Base-by-base conservation (phyloP, 2,888 invertebrate species). In the Syrista parreyssii region DNA sequence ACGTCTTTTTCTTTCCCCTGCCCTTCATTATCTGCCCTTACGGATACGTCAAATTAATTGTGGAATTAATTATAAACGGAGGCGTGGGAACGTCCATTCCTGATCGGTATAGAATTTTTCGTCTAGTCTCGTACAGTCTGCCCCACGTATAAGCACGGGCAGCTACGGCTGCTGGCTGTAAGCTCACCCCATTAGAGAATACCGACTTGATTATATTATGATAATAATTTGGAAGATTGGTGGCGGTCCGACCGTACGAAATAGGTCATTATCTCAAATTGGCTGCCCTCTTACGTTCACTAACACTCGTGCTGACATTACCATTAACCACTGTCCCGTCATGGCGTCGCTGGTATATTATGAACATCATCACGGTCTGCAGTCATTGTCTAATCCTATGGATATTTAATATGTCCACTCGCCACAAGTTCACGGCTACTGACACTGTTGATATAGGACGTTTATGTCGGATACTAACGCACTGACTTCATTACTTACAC, bases 241-340 rank as follows among this genome's bases (percentile, higher is more conserved):
- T 68, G 73, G 32, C 34, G 68, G 75, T n/a, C 31, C 35, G 30
- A 34, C 30, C 34, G 68, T 75, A 71, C 77, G 76, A 82, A 85
- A 84, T 83, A 80, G 82, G 84, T 83, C 81, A 83, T 84, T 84
- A 84, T 82, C 81, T 81, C 76, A 85, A 85, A 84, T 85, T 84
- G 85, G 82, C 80, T 82, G 80, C 79, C 80, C 74, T 78, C 80
- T 82, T 81, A 76, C 81, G 79, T 78, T 69, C 75, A 76, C 81
- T 80, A 40, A 40, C 40, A 40, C 40, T 40, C 6, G 15, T 15
- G 40, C 15, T 15, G 40, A 40, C 40, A 40, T 40, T 40, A 15
- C 40, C 15, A 40, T 40, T 40, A 40, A 15, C 15, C 40, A 15
- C 15, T 40, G 40, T 40, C 15, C 40, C 40, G 40, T 40, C 40